Evolutionary conservation across 2,113 vertebrate species (phyloP), one percentile per base, ranked within the genome.

Genomic region (Alligator mississippiensis): DNA sequence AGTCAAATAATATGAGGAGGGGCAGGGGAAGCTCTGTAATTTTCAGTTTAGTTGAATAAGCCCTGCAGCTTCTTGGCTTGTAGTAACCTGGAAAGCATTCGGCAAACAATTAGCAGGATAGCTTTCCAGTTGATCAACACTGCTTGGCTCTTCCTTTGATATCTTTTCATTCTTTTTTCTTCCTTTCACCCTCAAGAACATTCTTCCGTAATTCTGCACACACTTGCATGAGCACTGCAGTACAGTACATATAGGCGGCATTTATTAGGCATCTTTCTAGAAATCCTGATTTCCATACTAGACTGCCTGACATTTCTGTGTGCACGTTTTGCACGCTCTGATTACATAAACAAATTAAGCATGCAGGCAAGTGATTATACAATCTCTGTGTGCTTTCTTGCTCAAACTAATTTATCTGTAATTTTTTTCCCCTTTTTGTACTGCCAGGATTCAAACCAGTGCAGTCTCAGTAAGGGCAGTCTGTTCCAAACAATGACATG

Each of bases 21-120:
- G 75, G 84, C 27, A 8, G 21, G 81, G 85, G 94, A 94, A 90
- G 63, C 79, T 74, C 66, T 87, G 61, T 90, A 93, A 82, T 94
- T 92, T 95, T 91, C 89, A 72, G 85, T 83, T 93, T 87, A 95
- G 60, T 72, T 87, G 80, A 76, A 94, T 87, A 93, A 94, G 89
- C 80, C 92, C 92, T 90, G 90, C 85, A 91, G 94, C 72, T 63
- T 94, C 58, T 91, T 96, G 94, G 88, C 88, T 92, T 80, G 61
- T 62, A 93, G 58, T 68, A 94, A 90, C 47, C 86, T 96, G 94
- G 89, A 96, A 94, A 86, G 93, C 57, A 81, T 91, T 62, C 93
- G 94, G 93, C 89, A 94, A 93, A 81, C 90, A 96, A 94, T 95
- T 95, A 96, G 66, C 92, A 86, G 89, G 66, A 88, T 85, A 88